Evolutionary conservation across 2,113 vertebrate species (phyloP).

Genomic region (Casuarius casuarius): DNA sequence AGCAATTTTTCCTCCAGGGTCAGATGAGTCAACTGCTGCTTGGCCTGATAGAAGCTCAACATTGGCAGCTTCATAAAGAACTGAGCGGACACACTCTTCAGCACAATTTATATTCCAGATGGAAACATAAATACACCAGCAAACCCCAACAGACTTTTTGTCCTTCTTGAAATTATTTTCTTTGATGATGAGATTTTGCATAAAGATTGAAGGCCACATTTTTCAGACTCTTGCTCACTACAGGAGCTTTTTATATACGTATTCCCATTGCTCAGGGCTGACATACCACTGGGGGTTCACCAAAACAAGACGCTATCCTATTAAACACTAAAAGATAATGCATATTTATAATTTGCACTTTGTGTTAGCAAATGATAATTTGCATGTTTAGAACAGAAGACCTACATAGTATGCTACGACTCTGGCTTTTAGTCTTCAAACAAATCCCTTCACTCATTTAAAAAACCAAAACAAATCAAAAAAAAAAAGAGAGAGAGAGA

Average conservation of each 20-base stretch:
- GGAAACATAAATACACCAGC: slow-evolving; percentile 20
- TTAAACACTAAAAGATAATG: background rate
- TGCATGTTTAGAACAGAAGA: background rate
- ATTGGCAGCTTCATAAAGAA: slow-evolving; percentile 41
- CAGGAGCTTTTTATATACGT: background rate
- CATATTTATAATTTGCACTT: background rate
- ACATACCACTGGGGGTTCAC: background rate
- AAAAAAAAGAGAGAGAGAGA: background rate
- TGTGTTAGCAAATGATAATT: background rate
- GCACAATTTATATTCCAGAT: background rate
- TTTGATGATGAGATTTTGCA: background rate
- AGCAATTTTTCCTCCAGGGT: slow-evolving; percentile 33
- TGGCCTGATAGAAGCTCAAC: background rate
- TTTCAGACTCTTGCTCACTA: background rate
- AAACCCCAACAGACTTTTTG: background rate
- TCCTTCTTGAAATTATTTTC: background rate
- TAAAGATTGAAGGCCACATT: background rate
- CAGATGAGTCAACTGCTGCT: slow-evolving; percentile 41
- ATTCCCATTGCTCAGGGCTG: background rate
- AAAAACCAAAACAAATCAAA: background rate
- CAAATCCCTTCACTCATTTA: background rate
- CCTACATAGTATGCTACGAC: fast-evolving
- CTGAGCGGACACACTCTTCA: background rate
- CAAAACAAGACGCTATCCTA: background rate
- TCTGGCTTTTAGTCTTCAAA: background rate